These are phyloP conservation scores for Serripes groenlandicus DNA, from an alignment of 2,888 invertebrate species.

Conservation along the genomic window DNA sequence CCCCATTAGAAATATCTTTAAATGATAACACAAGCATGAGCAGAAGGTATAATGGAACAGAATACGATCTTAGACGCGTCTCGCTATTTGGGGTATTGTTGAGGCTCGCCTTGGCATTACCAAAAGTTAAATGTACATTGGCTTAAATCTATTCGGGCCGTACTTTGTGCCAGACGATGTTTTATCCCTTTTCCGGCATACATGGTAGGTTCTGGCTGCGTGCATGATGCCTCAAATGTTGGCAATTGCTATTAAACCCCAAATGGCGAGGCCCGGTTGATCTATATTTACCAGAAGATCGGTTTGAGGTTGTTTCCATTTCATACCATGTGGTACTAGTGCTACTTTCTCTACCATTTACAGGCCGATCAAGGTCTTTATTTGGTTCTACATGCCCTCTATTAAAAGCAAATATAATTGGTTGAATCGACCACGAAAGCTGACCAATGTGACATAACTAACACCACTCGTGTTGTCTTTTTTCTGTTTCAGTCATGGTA, in stretches of 20 bases:
- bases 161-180: neutral
- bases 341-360: neutral
- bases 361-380: neutral
- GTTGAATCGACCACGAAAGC: too few species aligned
- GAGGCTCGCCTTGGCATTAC: too few species aligned
- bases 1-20: too few species aligned
- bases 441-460: too few species aligned
- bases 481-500: too few species aligned
- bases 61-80: neutral
- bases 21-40: neutral
- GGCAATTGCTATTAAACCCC: neutral
- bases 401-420: too few species aligned
- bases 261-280: too few species aligned
- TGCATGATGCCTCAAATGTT: neutral
- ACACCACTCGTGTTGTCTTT: too few species aligned
- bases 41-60: neutral
- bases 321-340: conserved; percentile 2
- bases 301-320: neutral
- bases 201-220: neutral
- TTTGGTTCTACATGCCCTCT: conserved; percentile 1
- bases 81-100: too few species aligned
- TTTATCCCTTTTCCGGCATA: neutral
- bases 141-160: neutral
- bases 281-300: conserved; percentile 10
- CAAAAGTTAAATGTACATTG: too few species aligned